Conservation (phyloP, 2,888 invertebrate species). For the Dorcus parallelipipedus region DNA sequence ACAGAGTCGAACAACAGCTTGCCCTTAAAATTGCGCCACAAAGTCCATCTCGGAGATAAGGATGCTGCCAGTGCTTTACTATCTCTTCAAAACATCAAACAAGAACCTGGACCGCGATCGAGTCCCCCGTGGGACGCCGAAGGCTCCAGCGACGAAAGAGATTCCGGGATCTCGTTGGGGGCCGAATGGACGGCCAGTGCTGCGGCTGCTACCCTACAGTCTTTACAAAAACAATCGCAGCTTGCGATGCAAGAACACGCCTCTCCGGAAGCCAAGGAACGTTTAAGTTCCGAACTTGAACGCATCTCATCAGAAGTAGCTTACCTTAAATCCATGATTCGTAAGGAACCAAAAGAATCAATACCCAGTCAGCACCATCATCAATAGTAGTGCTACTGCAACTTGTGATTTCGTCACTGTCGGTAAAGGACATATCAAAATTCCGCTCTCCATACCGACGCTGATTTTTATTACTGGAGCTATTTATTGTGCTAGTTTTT, state of each 20-base stretch:
- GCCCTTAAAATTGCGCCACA: conserved; percentile 88
- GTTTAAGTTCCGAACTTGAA: conserved; percentile 81
- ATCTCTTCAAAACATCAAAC: conserved; percentile 82
- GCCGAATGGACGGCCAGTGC: conserved; percentile 59
- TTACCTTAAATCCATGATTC: conserved; percentile 77
- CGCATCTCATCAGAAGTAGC: conserved; percentile 89
- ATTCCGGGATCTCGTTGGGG: conserved; percentile 84
- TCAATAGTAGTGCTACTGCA: not conserved
- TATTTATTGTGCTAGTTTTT: conserved; percentile 31
- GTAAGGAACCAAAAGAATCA: conserved; percentile 46
- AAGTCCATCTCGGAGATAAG: conserved; percentile 84
- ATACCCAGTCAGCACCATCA: conserved; percentile 1
- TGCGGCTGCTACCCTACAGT: conserved; percentile 43
- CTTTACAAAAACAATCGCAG: conserved; percentile 43
- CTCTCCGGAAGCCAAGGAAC: conserved; percentile 56
- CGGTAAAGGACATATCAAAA: conserved; percentile 41
- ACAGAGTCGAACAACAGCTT: conserved; percentile 72
- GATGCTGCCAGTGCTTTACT: conserved; percentile 79
- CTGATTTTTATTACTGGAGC: conserved; percentile 12
- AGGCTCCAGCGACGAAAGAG: conserved; percentile 85
- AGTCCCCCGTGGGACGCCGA: conserved; percentile 86
- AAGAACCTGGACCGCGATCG: conserved; percentile 76
- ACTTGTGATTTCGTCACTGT: conserved; percentile 34
- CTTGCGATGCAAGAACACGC: conserved; percentile 37
- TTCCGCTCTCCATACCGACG: conserved; percentile 17